phyloP scores from a whole-genome alignment of 1,140 invertebrate species.

The Holcopasites calliopsidis region DNA sequence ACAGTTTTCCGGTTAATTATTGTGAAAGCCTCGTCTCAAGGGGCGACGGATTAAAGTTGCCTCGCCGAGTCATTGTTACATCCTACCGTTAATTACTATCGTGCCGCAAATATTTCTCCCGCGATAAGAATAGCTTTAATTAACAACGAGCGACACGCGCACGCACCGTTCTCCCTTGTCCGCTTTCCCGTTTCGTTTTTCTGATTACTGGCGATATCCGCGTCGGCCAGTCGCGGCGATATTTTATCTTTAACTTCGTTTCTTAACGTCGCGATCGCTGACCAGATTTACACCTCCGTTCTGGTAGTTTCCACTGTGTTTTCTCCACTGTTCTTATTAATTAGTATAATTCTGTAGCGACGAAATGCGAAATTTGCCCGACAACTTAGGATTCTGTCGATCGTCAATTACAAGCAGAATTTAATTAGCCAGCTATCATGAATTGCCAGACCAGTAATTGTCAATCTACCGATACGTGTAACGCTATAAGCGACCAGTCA shows the following conservation, averaged over 20 bases:
- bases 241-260: background rate
- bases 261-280: background rate
- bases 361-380: too few species aligned
- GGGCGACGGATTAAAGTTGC: background rate
- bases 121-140: background rate
- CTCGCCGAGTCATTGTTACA: background rate
- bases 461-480: conserved; percentile 14
- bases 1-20: background rate
- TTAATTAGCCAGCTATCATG: conserved; percentile 28
- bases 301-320: too few species aligned
- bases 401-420: conserved; percentile 16
- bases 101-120: background rate
- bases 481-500: background rate
- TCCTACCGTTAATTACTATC: background rate
- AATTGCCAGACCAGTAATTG: conserved; percentile 32
- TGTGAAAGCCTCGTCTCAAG: background rate
- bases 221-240: too few species aligned
- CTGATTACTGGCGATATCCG: background rate
- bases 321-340: too few species aligned
- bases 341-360: too few species aligned
- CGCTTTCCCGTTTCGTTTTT: too few species aligned
- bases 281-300: background rate
- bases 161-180: background rate
- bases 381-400: background rate
- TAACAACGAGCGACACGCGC: background rate